These are phyloP conservation scores for Eulemur albifrons DNA, from an alignment of 2,797 vertebrate species.

Conservation along the genomic window DNA sequence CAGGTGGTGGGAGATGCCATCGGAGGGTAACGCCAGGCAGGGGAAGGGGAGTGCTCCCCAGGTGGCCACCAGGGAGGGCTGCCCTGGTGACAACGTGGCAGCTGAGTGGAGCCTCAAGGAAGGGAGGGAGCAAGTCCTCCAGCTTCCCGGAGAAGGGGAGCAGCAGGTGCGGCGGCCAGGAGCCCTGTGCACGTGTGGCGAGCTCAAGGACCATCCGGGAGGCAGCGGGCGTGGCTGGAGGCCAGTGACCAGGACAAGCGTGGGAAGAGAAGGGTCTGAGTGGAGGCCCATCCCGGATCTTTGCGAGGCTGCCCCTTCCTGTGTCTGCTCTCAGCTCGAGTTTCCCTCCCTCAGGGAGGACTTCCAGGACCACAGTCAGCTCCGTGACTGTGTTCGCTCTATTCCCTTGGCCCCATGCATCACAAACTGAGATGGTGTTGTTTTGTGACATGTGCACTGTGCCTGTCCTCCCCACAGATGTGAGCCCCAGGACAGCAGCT, in stretches of 20 bases:
- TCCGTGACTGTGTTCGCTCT: accelerated
- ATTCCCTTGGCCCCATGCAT: accelerated
- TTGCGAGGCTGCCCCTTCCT: neutral
- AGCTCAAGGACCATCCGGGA: neutral
- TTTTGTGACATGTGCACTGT: accelerated
- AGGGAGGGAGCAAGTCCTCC: neutral
- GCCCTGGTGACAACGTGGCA: neutral
- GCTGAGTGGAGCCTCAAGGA: neutral
- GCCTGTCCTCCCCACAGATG: neutral
- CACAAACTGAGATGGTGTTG: neutral
- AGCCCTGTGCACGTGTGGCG: accelerated
- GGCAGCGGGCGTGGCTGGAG: accelerated
- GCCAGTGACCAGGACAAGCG: neutral
- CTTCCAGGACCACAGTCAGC: neutral
- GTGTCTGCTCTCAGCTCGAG: neutral
- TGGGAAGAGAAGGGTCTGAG: neutral
- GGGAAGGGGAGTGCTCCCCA: too few species aligned
- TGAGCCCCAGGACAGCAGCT: neutral
- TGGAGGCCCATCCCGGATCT: neutral
- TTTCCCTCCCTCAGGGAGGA: accelerated
- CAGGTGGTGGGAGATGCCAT: neutral
- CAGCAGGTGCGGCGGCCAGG: neutral
- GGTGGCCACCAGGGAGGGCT: neutral
- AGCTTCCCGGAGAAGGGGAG: neutral
- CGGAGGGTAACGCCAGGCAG: too few species aligned